Conservation (phyloP, 2,888 invertebrate genomes). For the Achlya flavicornis region DNA sequence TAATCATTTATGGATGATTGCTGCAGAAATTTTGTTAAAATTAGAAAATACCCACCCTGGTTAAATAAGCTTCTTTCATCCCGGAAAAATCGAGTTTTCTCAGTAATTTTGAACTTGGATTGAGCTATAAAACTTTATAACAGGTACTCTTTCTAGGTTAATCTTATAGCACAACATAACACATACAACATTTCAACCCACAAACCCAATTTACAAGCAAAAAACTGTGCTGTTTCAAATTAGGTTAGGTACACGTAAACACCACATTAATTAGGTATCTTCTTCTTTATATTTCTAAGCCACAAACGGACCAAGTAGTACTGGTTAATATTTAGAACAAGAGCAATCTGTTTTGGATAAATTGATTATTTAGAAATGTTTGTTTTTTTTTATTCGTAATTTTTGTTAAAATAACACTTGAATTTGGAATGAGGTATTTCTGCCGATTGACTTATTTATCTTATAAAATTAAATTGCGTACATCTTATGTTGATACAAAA, state of each 20-base stretch:
- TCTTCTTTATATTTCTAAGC: neutral
- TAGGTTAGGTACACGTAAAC: slow-evolving; percentile 22
- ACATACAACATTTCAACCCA: slow-evolving; percentile 54
- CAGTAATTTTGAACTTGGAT: neutral
- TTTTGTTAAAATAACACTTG: neutral
- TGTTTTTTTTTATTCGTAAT: neutral
- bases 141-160: neutral
- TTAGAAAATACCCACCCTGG: too few relatives aligned
- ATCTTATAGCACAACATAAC: slow-evolving; percentile 42
- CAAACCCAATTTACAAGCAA: slow-evolving; percentile 55
- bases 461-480: neutral
- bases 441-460: neutral
- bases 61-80: too few relatives aligned
- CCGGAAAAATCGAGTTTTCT: neutral
- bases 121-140: neutral
- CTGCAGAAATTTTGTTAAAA: too few relatives aligned
- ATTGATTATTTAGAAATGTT: neutral
- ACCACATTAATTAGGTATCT: slow-evolving; percentile 18
- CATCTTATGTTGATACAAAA: too few relatives aligned
- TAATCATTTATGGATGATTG: too few relatives aligned
- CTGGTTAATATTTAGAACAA: slow-evolving; percentile 13
- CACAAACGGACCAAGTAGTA: slow-evolving; percentile 13
- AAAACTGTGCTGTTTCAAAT: slow-evolving; percentile 16
- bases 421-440: neutral
- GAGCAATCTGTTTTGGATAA: slow-evolving; percentile 5